Evolutionary conservation across 2,113 vertebrate species (phyloP).

Genomic region (Glaucidium brasilianum): DNA sequence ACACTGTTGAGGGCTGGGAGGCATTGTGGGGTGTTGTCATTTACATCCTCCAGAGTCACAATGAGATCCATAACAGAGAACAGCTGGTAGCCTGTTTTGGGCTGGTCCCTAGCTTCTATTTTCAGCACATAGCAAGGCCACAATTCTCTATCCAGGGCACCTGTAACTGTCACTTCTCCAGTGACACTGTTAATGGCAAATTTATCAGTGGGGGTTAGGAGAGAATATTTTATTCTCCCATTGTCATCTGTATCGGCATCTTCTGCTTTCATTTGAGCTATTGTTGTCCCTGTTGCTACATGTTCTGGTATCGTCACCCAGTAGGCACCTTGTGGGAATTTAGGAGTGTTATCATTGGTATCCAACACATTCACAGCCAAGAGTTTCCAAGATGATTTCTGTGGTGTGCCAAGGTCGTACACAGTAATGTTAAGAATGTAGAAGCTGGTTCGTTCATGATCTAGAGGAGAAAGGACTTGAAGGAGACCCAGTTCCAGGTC

Average conservation of each 20-base stretch:
- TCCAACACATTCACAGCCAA: constrained; percentile 89
- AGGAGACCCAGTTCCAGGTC: constrained; percentile 87
- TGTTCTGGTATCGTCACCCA: constrained; percentile 84
- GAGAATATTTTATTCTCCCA: constrained; percentile 79
- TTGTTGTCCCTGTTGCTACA: constrained; percentile 74
- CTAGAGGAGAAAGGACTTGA: constrained; percentile 80
- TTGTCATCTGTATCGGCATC: constrained; percentile 84
- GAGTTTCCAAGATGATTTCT: constrained; percentile 89
- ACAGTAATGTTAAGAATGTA: constrained; percentile 93
- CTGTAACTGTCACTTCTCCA: constrained; percentile 83
- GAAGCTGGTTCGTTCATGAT: constrained; percentile 87
- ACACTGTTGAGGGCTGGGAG: constrained; percentile 78
- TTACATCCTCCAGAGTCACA: constrained; percentile 86
- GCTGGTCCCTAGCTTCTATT: constrained; percentile 88
- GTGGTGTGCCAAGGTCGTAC: constrained; percentile 89
- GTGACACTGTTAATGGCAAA: constrained; percentile 85
- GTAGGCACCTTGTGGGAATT: constrained; percentile 84
- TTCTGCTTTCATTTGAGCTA: constrained; percentile 80
- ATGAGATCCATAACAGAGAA: constrained; percentile 80
- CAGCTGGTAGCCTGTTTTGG: constrained; percentile 76
- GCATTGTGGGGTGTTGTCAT: constrained; percentile 92
- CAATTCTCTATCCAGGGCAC: constrained; percentile 84
- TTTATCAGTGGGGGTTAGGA: constrained; percentile 82
- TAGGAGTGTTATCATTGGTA: constrained; percentile 88
- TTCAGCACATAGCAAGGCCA: constrained; percentile 79